These are phyloP conservation scores for Neodon shergylaensis DNA, from an alignment of 2,113 vertebrate species.

Conservation along the genomic window DNA sequence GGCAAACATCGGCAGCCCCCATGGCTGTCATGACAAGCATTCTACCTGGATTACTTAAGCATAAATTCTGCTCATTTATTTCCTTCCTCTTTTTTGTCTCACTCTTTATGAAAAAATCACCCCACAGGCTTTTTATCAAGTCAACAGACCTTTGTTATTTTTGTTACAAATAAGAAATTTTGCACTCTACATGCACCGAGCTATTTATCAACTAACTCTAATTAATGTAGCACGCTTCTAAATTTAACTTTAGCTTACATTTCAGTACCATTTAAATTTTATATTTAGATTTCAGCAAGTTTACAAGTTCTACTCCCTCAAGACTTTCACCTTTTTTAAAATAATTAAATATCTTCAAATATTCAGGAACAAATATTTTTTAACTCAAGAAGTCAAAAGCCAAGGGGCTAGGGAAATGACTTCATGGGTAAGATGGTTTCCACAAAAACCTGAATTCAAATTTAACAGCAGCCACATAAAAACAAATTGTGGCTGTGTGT, in stretches of 20 bases:
- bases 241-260: conserved; percentile 30
- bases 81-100: conserved; percentile 23
- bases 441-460: neutral
- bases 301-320: conserved; percentile 7
- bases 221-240: neutral
- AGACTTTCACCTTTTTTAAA: neutral
- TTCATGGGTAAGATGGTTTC: neutral
- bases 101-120: conserved; percentile 28
- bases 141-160: conserved; percentile 1
- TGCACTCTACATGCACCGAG: neutral
- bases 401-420: neutral
- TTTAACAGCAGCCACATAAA: neutral
- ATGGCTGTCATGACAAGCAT: conserved; percentile 44
- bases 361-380: neutral
- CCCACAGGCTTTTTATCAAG: conserved; percentile 6
- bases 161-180: conserved; percentile 26
- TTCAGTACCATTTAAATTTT: neutral
- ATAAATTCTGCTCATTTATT: conserved; percentile 40
- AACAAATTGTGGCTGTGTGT: neutral
- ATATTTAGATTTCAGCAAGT: conserved; percentile 31
- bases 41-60: conserved; percentile 58
- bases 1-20: conserved; percentile 21
- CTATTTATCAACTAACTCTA: conserved; percentile 37
- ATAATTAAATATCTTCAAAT: conserved; percentile 24
- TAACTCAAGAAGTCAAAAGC: conserved; percentile 1